Percentiles rank a stretch among this genome's conserved stretches.
Evolutionary conservation across 2,888 invertebrate genomes (phyloP).

Genomic region (Drosophila pegasa): DNA sequence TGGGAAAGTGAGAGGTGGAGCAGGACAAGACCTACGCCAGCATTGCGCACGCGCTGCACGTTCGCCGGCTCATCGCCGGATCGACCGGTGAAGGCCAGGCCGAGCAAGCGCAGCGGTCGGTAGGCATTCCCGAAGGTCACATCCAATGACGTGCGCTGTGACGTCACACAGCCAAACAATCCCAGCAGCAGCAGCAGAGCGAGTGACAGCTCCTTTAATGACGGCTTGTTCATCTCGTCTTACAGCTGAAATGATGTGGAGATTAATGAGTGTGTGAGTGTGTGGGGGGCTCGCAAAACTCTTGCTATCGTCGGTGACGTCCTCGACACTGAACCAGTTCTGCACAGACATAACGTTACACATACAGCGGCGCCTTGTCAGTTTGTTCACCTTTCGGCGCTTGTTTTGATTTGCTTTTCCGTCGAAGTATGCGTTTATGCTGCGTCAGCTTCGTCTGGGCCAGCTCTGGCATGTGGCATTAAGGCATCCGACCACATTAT

Average conservation of each 20-base stretch:
- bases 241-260: conserved; percentile 23
- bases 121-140: conserved; percentile 60
- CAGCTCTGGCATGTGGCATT: conserved; percentile 52
- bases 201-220: conserved; percentile 27
- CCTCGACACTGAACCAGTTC: conserved; percentile 78
- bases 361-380: conserved; percentile 37
- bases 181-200: conserved; percentile 40
- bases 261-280: conserved; percentile 10
- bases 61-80: conserved; percentile 77
- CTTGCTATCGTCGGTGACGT: conserved; percentile 64
- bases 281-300: conserved; percentile 38
- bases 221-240: conserved; percentile 33
- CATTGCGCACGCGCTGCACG: conserved; percentile 64
- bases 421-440: conserved; percentile 22
- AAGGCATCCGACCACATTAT: conserved; percentile 42
- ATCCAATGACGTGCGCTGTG: conserved; percentile 81
- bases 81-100: conserved; percentile 77
- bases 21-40: conserved; percentile 69
- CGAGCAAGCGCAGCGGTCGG: conserved; percentile 70
- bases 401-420: conserved; percentile 61
- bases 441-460: conserved; percentile 36
- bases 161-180: conserved; percentile 38
- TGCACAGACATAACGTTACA: conserved; percentile 54
- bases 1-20: not conserved
- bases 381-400: conserved; percentile 71